Conservation (phyloP, 2,113 vertebrate genomes). For the Panthera tigris region DNA sequence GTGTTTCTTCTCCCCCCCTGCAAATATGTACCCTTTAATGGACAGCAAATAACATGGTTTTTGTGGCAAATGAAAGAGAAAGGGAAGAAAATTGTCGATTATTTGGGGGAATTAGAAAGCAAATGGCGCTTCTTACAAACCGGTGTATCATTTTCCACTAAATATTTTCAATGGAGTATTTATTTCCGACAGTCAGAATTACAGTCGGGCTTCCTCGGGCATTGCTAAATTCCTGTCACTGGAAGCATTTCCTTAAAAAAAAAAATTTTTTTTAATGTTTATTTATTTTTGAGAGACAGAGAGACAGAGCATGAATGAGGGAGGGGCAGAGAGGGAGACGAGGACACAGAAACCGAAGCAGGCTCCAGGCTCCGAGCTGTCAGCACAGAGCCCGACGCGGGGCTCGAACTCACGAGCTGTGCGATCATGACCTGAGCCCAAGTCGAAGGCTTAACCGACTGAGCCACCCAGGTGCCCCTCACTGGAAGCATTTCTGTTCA, state of each 20-base stretch:
- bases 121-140: neutral
- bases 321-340: too few relatives aligned
- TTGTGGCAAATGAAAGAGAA: neutral
- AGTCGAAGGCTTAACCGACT: too few relatives aligned
- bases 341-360: too few relatives aligned
- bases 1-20: neutral
- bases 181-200: conserved; percentile 14
- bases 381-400: too few relatives aligned
- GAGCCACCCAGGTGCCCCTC: too few relatives aligned
- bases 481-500: neutral
- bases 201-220: neutral
- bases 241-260: neutral
- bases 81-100: neutral
- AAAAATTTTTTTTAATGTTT: too few relatives aligned
- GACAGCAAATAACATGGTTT: neutral
- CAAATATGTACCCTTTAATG: neutral
- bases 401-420: too few relatives aligned
- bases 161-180: neutral
- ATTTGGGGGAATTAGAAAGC: neutral
- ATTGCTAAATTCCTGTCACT: neutral
- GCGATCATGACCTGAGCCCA: too few relatives aligned
- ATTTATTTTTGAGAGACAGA: too few relatives aligned
- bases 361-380: too few relatives aligned
- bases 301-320: too few relatives aligned
- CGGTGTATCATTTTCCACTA: neutral